phyloP scores from a whole-genome alignment of 2,888 invertebrate genomes.

The Lepidonotus clava region DNA sequence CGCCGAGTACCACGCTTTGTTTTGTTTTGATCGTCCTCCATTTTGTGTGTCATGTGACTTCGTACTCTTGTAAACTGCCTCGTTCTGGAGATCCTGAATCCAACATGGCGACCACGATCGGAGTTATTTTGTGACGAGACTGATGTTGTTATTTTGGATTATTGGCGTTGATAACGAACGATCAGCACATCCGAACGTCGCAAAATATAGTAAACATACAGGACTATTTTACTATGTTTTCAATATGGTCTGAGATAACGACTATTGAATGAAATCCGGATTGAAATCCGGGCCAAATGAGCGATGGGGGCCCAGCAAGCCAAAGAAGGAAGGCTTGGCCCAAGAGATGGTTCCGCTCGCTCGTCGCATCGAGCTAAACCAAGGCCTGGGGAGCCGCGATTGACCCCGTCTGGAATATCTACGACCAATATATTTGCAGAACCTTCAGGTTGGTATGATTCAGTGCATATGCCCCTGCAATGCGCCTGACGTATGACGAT shows the following conservation, averaged over 20 bases:
- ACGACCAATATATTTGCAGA: constrained; percentile 43
- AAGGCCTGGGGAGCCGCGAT: neutral
- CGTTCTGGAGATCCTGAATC: constrained; percentile 49
- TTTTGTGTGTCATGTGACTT: constrained; percentile 55
- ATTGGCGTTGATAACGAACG: neutral
- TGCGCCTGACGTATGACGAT: neutral
- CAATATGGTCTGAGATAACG: constrained; percentile 21
- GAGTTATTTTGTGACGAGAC: constrained; percentile 47
- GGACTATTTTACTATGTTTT: neutral
- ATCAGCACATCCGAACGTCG: neutral
- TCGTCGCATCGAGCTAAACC: constrained; percentile 39
- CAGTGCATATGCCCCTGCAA: neutral
- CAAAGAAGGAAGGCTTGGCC: constrained; percentile 28
- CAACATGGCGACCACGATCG: constrained; percentile 58
- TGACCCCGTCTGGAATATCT: neutral
- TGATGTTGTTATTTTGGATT: constrained; percentile 25
- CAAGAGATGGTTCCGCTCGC: constrained; percentile 25
- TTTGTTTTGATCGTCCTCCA: constrained; percentile 43
- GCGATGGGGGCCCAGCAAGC: constrained; percentile 56
- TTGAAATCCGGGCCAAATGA: neutral
- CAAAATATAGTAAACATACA: neutral
- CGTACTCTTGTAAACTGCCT: constrained; percentile 45
- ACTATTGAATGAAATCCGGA: constrained; percentile 29
- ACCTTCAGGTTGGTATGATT: constrained; percentile 13
- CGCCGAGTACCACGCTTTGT: no score